Base-by-base conservation (phyloP, 1,140 invertebrate species). In the Mercenaria mercenaria region DNA sequence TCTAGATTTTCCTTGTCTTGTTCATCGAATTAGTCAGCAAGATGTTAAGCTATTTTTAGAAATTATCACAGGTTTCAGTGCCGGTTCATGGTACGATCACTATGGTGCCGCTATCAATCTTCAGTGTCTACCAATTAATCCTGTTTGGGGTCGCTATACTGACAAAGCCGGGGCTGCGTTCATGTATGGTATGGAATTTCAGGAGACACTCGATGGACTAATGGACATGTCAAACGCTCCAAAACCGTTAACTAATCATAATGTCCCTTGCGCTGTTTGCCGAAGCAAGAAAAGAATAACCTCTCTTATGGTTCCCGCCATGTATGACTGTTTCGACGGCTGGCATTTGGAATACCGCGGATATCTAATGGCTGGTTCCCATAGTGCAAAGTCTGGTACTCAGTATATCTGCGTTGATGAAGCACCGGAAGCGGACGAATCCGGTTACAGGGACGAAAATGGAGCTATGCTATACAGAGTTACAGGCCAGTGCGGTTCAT, bases 271-370 rank as follows among this genome's bases (percentile, higher is more conserved):
- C 76, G 91, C 83, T 23, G 90, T 92, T 13, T 92, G 91, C 72
- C 56, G 69, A 37, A 67, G 43, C 64, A 34, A 50, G 10, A 29
- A 41, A 23, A 72, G 89, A 23, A 0, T 47, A 29, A 86, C 37
- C 6, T 50, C 39, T 32, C n/a, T 93, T n/a, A 93, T 93, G 91
- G 81, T 93, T 32, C 93, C 93, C 0, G 93, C 79, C 26, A 61
- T 76, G n/a, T 88, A 67, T 26, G 77, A 18, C 2, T 93, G 93
- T 67, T 80, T 43, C 11, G 15, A 32, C 29, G 92, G 92, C 1
- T 93, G 93, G 93, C 90, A 59, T 18, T 13, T 74, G n/a, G 91
- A 91, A 59, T 91, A 91, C 47, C 34, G 26, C 1, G 91, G 91
- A 3, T 91, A 91, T 52, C 43, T 91, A 6, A 85, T 89, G 52